A percentile compares a stretch with the other conserved stretches of the same genome.
These are phyloP conservation scores for Ursus arctos DNA, from an alignment of 2,113 vertebrate species.

Conservation along the genomic window DNA sequence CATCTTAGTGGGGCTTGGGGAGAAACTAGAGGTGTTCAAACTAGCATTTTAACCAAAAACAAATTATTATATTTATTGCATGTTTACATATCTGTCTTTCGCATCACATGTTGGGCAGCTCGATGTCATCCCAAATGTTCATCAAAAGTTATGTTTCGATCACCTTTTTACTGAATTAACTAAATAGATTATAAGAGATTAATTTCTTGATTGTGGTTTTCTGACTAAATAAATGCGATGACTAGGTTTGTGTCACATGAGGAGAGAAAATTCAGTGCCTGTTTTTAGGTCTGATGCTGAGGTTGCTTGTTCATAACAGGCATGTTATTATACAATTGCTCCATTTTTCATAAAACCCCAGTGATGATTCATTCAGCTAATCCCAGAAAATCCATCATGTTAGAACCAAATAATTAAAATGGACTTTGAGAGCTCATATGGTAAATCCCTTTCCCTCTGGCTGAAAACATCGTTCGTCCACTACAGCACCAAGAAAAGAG, in stretches of 20 bases:
- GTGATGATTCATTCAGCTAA: neutral
- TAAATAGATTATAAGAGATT: neutral
- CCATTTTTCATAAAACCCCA: neutral
- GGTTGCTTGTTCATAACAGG: neutral
- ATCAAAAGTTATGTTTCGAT: neutral
- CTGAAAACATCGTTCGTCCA: neutral
- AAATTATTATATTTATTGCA: neutral
- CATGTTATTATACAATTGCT: neutral
- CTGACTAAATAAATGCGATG: neutral
- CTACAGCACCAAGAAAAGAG: neutral
- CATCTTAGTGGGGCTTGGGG: neutral
- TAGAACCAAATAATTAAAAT: constrained; percentile 32
- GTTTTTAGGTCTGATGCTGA: neutral
- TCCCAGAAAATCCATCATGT: neutral
- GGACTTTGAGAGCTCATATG: neutral
- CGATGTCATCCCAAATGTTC: neutral
- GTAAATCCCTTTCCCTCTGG: neutral
- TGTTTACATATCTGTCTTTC: neutral
- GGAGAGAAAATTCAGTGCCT: neutral
- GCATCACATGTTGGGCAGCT: neutral
- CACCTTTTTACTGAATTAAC: neutral
- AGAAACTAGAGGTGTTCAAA: neutral
- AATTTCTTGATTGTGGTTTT: neutral
- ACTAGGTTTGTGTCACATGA: too few relatives aligned
- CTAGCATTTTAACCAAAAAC: neutral